Conservation (phyloP, 2,113 vertebrate genomes). For the Bubo bubo region DNA sequence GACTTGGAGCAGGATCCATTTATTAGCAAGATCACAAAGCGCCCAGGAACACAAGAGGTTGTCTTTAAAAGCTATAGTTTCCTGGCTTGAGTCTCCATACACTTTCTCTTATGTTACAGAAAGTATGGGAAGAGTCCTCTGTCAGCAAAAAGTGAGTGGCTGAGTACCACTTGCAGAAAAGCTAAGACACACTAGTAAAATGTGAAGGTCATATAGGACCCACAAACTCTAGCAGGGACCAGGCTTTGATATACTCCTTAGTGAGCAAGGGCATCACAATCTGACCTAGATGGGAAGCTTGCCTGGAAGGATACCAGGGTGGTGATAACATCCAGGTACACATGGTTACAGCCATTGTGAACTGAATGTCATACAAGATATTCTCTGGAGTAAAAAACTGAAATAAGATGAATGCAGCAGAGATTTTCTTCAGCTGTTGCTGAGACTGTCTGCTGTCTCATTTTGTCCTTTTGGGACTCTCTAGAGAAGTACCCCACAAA, state of each 20-base stretch:
- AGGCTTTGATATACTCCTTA: not conserved
- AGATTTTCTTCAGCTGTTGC: not conserved
- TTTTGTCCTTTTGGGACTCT: not conserved
- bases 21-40: not conserved
- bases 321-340: not conserved
- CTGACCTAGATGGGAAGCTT: not conserved
- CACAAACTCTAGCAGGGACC: not conserved
- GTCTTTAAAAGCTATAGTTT: not conserved
- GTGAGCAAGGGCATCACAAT: not conserved
- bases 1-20: not conserved
- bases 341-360: not conserved
- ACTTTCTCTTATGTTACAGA: not conserved
- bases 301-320: not conserved
- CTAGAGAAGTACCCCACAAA: not conserved
- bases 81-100: not conserved
- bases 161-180: not conserved
- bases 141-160: not conserved
- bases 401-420: not conserved
- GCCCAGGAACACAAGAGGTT: not conserved
- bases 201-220: not conserved
- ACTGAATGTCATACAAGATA: not conserved
- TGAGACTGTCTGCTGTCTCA: not conserved
- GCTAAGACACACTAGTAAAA: not conserved
- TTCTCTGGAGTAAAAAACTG: not conserved
- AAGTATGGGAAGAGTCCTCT: not conserved